Evolutionary conservation across 2,113 vertebrate species (phyloP).

Genomic region (Marmota monax): DNA sequence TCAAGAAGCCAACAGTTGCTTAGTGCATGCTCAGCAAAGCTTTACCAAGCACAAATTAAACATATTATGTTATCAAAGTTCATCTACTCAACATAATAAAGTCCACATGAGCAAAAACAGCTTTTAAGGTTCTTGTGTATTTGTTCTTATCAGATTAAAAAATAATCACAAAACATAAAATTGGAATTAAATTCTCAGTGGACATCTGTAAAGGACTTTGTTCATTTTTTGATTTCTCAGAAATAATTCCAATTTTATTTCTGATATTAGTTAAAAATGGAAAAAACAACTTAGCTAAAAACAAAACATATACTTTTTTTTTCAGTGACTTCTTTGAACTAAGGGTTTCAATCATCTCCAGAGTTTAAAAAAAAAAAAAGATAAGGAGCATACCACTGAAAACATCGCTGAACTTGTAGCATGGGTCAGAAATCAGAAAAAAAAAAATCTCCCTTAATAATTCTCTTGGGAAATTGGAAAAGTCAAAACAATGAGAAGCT

Average conservation of each 20-base stretch:
- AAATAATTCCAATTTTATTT: conserved; percentile 27
- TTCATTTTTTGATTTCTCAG: conserved; percentile 2
- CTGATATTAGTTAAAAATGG: not conserved
- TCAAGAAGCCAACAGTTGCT: not conserved
- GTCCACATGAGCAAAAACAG: conserved; percentile 24
- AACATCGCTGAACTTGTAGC: not conserved
- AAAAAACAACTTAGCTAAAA: not conserved
- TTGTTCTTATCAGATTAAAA: conserved; percentile 31
- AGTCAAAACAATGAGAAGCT: not conserved
- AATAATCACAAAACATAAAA: not conserved
- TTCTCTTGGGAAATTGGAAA: not conserved
- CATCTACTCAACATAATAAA: conserved; percentile 43
- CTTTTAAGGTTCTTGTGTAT: not conserved
- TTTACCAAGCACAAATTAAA: conserved; percentile 17
- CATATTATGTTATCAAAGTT: conserved; percentile 48
- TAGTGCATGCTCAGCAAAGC: conserved; percentile 35
- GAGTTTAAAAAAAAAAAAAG: not conserved
- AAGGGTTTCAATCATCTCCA: not conserved
- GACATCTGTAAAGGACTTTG: not conserved
- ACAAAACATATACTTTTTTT: not conserved
- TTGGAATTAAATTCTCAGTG: not conserved
- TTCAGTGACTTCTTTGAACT: not conserved
- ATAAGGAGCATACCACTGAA: not conserved
- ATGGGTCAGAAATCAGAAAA: not conserved
- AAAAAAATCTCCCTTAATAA: not conserved